Evolutionary conservation across 2,888 invertebrate genomes (phyloP).

Genomic region (Oeneis ivallda): DNA sequence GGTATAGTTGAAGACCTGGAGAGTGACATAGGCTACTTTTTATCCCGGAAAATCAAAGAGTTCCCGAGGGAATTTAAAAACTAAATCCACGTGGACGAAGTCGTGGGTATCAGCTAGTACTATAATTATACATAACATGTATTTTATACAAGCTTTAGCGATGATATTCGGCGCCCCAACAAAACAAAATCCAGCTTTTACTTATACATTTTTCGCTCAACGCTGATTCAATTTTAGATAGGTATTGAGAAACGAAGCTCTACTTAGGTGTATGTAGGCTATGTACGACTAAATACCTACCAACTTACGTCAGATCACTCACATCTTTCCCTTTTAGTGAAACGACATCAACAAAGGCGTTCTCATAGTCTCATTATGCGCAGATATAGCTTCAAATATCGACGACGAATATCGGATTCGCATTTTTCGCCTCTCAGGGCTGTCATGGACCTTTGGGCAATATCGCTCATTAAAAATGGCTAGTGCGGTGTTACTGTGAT

Average conservation of each 20-base stretch:
- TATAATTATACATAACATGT: no score
- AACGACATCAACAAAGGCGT: conserved; percentile 12
- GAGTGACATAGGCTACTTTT: no score
- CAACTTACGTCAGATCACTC: not conserved
- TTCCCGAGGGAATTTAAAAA: no score
- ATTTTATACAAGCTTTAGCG: not conserved
- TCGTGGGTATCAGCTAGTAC: no score
- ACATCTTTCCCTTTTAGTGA: not conserved
- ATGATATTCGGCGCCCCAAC: not conserved
- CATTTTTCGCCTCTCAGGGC: conserved; percentile 22
- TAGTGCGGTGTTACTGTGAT: no score
- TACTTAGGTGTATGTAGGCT: not conserved
- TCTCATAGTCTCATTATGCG: conserved; percentile 10
- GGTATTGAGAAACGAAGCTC: conserved; percentile 9
- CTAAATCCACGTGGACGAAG: no score
- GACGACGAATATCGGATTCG: conserved; percentile 31
- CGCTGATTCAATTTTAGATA: conserved; percentile 20
- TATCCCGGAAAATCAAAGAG: no score
- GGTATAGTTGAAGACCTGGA: no score
- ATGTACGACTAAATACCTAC: not conserved
- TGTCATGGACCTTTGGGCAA: not conserved
- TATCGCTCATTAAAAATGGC: not conserved
- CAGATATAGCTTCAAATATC: conserved; percentile 30
- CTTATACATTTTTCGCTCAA: conserved; percentile 14
- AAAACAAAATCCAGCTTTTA: conserved; percentile 5